These are phyloP conservation scores for Drosophila lini DNA, from an alignment of 1,140 invertebrate species.

Conservation along the genomic window DNA sequence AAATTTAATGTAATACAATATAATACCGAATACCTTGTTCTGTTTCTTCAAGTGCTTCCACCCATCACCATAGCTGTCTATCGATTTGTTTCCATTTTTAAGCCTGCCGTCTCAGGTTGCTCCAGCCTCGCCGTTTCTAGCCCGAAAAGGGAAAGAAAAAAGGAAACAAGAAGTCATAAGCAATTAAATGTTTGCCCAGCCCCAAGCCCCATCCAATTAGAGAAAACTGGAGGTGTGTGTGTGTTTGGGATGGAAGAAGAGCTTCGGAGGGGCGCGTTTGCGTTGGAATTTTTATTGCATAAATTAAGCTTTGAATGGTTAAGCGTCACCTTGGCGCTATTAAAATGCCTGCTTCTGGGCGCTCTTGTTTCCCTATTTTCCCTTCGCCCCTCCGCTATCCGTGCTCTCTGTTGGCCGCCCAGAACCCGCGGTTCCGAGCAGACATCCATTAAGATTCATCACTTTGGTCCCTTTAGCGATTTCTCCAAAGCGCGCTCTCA, in stretches of 20 bases:
- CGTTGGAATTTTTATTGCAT: constrained; percentile 76
- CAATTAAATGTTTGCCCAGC: constrained; percentile 70
- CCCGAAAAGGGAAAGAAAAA: constrained; percentile 21
- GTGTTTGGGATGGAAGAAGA: constrained; percentile 4
- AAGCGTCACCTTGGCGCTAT: constrained; percentile 81
- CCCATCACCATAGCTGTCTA: constrained; percentile 17
- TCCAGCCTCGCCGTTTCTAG: constrained; percentile 3
- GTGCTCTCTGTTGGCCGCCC: constrained; percentile 41
- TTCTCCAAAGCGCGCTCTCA: not conserved
- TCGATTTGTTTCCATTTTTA: constrained; percentile 70
- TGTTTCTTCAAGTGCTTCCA: constrained; percentile 5
- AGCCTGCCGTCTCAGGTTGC: constrained; percentile 57
- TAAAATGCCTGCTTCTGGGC: constrained; percentile 57
- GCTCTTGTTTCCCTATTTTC: constrained; percentile 1
- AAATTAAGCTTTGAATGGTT: constrained; percentile 81
- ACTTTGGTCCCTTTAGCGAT: constrained; percentile 5
- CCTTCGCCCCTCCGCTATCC: not conserved
- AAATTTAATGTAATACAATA: not conserved
- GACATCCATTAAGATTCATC: constrained; percentile 59
- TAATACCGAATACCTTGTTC: too few relatives aligned
- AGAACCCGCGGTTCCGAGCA: constrained; percentile 34
- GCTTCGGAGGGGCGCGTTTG: constrained; percentile 4
- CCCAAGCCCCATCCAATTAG: constrained; percentile 66
- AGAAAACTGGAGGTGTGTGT: constrained; percentile 19
- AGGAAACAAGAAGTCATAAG: constrained; percentile 63